A percentile compares a stretch with the other conserved stretches of the same genome.
Conservation (phyloP, 2,888 invertebrate genomes). For the Endotricha flammealis region DNA sequence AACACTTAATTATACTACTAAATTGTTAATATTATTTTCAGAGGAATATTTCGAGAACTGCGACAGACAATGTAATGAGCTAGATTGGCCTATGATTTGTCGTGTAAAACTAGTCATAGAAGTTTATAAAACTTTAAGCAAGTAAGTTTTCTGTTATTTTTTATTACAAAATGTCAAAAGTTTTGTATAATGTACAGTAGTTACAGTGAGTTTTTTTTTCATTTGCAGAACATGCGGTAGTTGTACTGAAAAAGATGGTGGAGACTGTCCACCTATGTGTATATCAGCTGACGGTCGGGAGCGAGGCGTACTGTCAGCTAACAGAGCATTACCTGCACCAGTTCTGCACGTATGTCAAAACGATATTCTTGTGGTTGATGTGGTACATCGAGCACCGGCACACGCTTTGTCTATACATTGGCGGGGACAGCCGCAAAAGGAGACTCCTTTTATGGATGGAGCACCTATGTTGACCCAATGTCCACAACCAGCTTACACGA, state of each 20-base stretch:
- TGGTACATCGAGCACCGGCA: constrained; percentile 84
- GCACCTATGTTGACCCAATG: constrained; percentile 88
- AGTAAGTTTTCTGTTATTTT: constrained; percentile 60
- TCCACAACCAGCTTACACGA: constrained; percentile 84
- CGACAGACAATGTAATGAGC: constrained; percentile 85
- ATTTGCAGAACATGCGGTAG: constrained; percentile 79
- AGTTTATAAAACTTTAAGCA: constrained; percentile 83
- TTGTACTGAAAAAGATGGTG: constrained; percentile 79
- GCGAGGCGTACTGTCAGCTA: constrained; percentile 81
- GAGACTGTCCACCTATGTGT: constrained; percentile 81
- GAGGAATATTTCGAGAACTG: constrained; percentile 86
- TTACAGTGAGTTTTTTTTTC: no score
- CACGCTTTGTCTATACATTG: constrained; percentile 87
- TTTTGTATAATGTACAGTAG: no score
- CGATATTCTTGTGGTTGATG: constrained; percentile 86
- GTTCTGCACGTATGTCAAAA: constrained; percentile 84
- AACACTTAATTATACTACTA: no score
- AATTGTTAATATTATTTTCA: no score
- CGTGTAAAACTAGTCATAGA: constrained; percentile 86
- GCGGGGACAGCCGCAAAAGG: constrained; percentile 85
- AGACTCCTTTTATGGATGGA: constrained; percentile 87
- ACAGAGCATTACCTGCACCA: constrained; percentile 81
- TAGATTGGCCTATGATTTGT: constrained; percentile 89
- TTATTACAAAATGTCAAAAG: not conserved
- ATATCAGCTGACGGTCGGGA: constrained; percentile 81